Evolutionary conservation across 2,888 invertebrate species (phyloP), one percentile per base, ranked within the genome.

Genomic region (Ophioninae sp.): DNA sequence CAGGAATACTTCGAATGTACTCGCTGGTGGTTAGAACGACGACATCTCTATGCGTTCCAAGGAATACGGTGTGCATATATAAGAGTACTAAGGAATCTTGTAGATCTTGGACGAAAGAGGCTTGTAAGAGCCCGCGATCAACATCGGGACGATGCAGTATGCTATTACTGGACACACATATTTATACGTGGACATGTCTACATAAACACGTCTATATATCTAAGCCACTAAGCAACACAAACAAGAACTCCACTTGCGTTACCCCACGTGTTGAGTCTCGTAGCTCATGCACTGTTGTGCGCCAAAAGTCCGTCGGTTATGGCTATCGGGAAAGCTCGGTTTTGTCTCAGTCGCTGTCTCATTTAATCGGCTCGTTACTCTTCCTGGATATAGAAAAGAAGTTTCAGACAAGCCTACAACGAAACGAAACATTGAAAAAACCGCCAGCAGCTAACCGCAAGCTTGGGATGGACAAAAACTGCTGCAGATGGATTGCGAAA

Each of bases 41-140:
- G 89, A 89, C 89, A 90, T 90, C 89, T 89, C 87, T 85, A 85
- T 85, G 87, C 71, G 77, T 86, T 88, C 87, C 67, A 84, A 84
- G 85, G 85, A 85, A 79, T 86, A 79, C 79, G 83, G 13, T 51
- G 51, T 17, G 83, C 76, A 64, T 85, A 89, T 83, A 79, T 76
- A 82, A 82, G 81, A 79, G 84, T 79, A 85, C 85, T 78, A 79
- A 79, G 83, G 85, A 83, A 82, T 82, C 85, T 85, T 87, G 84
- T 87, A 83, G 76, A 83, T 76, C 39, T 58, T 64, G 75, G 59
- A n/a, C 67, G 67, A 79, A 69, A 65, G 76, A 72, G 51, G 51
- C 83, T 83, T 79, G 83, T 81, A 77, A 77, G 76, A 77, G 73
- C 69, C 79, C 69, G 8, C 51, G 74, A 64, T 81, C 80, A 71